A percentile compares a stretch with the other conserved stretches of the same genome.
Conservation (phyloP, 2,113 vertebrate genomes). For the Gadus macrocephalus region DNA sequence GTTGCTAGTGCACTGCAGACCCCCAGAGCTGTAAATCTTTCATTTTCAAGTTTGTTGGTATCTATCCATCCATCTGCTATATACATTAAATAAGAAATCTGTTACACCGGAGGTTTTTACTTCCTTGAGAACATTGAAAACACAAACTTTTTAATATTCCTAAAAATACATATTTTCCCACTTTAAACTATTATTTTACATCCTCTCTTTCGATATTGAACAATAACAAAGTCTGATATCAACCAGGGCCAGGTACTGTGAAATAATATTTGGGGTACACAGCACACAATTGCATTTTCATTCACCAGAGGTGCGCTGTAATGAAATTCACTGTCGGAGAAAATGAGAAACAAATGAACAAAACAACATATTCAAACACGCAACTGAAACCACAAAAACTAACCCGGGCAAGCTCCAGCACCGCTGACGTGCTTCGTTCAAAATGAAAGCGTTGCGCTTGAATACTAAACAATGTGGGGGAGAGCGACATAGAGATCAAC, state of each 20-base stretch:
- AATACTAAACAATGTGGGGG: neutral
- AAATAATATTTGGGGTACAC: neutral
- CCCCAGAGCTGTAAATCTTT: neutral
- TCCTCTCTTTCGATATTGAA: no score
- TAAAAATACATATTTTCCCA: no score
- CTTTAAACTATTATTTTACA: no score
- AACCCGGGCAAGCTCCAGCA: neutral
- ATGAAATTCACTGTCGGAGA: neutral
- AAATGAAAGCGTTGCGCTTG: neutral
- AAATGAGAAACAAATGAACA: neutral
- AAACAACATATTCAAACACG: neutral
- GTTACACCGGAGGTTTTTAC: no score
- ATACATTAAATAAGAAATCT: no score
- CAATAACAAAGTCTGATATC: no score
- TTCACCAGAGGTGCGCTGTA: neutral
- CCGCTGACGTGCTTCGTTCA: neutral
- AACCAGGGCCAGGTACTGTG: neutral
- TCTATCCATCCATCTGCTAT: no score
- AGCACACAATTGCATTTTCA: neutral
- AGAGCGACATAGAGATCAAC: no score
- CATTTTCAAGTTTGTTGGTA: neutral
- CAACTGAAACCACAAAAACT: neutral
- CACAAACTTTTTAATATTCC: no score
- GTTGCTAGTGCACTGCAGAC: conserved; percentile 17
- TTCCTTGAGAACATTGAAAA: no score